Evolutionary conservation across 1,140 invertebrate species (phyloP).

Genomic region (Cydia strobilella): DNA sequence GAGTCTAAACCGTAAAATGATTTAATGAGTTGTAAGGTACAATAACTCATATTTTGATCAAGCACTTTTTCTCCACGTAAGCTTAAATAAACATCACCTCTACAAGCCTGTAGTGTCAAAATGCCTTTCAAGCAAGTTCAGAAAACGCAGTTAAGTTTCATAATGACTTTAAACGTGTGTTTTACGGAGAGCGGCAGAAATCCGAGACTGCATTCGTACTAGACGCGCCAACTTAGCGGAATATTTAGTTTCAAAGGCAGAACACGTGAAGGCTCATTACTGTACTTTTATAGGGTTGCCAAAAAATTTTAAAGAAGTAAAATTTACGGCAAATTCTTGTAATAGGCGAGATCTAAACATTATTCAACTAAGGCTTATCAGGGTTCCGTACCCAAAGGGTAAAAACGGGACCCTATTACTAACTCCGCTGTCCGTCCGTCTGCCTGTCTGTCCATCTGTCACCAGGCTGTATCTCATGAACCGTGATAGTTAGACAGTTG

Average conservation of each 20-base stretch:
- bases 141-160: conserved; percentile 14
- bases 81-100: not conserved
- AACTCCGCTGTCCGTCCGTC: too few relatives aligned
- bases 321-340: too few relatives aligned
- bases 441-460: too few relatives aligned
- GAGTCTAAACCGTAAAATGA: too few relatives aligned
- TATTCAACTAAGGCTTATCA: too few relatives aligned
- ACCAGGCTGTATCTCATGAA: too few relatives aligned
- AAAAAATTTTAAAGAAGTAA: not conserved
- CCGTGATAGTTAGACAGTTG: too few relatives aligned
- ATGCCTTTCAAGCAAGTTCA: not conserved
- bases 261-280: conserved; percentile 37
- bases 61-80: not conserved
- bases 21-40: too few relatives aligned
- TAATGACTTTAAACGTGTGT: conserved; percentile 16
- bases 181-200: conserved; percentile 17
- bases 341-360: too few relatives aligned
- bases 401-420: too few relatives aligned
- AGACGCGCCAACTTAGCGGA: conserved; percentile 30
- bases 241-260: conserved; percentile 43
- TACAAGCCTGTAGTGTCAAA: not conserved
- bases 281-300: conserved; percentile 26
- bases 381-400: too few relatives aligned
- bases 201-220: conserved; percentile 20
- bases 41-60: not conserved